phyloP scores from a whole-genome alignment of 2,888 invertebrate genomes.

The Aplocera efformata region DNA sequence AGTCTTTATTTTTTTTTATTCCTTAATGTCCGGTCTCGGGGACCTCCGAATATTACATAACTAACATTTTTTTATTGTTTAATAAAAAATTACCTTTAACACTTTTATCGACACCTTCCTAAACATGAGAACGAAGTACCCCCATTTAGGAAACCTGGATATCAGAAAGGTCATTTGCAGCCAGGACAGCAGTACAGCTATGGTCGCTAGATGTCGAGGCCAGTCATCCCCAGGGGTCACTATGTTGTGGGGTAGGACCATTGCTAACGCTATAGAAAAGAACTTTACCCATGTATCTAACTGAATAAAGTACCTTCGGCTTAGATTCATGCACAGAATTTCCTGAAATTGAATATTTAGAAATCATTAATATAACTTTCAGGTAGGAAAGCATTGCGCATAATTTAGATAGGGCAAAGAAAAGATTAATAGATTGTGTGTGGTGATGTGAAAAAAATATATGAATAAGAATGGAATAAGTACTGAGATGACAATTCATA shows the following conservation, averaged over 20 bases:
- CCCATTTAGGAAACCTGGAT: constrained; percentile 57
- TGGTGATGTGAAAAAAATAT: too few relatives aligned
- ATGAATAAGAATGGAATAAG: too few relatives aligned
- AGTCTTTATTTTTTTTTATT: too few relatives aligned
- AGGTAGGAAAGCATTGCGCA: too few relatives aligned
- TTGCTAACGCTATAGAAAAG: constrained; percentile 12
- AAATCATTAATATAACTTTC: too few relatives aligned
- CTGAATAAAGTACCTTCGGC: constrained; percentile 48
- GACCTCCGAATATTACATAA: too few relatives aligned
- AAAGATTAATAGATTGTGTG: too few relatives aligned
- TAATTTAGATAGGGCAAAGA: too few relatives aligned
- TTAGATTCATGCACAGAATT: constrained; percentile 42
- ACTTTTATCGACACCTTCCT: constrained; percentile 57
- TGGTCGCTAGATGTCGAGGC: constrained; percentile 18
- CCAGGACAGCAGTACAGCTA: constrained; percentile 56
- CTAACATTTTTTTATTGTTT: too few relatives aligned
- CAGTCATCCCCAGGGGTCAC: constrained; percentile 10
- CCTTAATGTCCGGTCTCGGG: too few relatives aligned
- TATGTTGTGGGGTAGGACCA: constrained; percentile 9
- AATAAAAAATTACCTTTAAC: constrained; percentile 51
- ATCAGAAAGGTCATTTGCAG: constrained; percentile 58
- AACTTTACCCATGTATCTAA: constrained; percentile 62
- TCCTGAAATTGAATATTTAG: constrained; percentile 19
- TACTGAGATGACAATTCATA: too few relatives aligned
- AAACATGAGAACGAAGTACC: constrained; percentile 66